These are phyloP conservation scores for Lasioglossum calceatum DNA, from an alignment of 2,888 invertebrate species.

Conservation along the genomic window DNA sequence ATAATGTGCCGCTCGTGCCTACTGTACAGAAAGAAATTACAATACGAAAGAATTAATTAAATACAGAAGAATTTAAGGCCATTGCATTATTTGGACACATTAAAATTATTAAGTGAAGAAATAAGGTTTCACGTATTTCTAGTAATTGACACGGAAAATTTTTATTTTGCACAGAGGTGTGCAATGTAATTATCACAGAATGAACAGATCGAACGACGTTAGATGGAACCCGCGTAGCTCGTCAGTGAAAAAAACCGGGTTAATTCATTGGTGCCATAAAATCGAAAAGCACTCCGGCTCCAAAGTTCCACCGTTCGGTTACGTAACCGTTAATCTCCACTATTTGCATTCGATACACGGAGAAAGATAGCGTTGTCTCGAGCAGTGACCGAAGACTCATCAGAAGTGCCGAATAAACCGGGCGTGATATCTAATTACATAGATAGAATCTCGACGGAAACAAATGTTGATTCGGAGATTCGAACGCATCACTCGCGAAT, in stretches of 20 bases:
- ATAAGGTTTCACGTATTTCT: background rate
- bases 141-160: background rate
- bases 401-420: background rate
- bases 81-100: too few species aligned
- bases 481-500: background rate
- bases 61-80: too few species aligned
- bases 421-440: slow-evolving; percentile 11
- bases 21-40: background rate
- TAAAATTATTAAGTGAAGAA: background rate
- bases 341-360: slow-evolving; percentile 8
- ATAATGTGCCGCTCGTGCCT: background rate
- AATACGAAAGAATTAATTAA: background rate
- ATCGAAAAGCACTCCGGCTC: background rate
- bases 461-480: slow-evolving; percentile 11
- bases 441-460: background rate
- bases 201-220: background rate
- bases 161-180: background rate
- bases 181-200: too few species aligned
- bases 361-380: background rate
- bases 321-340: slow-evolving; percentile 4
- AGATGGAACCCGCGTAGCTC: background rate
- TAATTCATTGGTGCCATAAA: background rate
- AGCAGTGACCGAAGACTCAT: background rate
- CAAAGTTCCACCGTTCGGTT: slow-evolving; percentile 5
- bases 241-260: background rate